Percentiles rank a stretch among this genome's conserved stretches.
Conservation (phyloP, 2,888 invertebrate species). For the Phania funesta region DNA sequence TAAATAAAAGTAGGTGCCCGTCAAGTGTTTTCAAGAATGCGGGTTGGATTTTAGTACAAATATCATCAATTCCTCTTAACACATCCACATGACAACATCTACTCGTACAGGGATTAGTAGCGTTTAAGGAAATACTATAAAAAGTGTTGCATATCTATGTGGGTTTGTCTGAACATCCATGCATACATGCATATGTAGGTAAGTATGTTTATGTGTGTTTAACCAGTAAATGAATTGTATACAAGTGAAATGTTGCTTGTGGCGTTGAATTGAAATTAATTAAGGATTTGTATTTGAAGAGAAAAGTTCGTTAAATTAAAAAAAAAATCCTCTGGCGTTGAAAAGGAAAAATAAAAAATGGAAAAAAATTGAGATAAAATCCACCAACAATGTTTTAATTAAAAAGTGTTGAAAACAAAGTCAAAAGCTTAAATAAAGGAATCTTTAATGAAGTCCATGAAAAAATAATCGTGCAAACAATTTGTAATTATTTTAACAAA, state of each 20-base stretch:
- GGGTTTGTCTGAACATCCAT: neutral
- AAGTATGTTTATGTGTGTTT: neutral
- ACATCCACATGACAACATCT: neutral
- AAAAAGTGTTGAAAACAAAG: constrained; percentile 25
- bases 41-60: neutral
- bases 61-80: neutral
- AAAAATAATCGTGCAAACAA: no score
- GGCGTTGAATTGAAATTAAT: constrained; percentile 65
- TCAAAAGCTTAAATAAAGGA: constrained; percentile 4
- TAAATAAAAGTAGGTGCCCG: neutral
- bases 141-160: constrained; percentile 14
- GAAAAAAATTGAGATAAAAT: neutral
- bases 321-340: constrained; percentile 10
- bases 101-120: constrained; percentile 21
- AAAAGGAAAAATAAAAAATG: neutral
- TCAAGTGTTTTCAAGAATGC: neutral
- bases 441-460: neutral
- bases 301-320: constrained; percentile 57
- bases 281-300: constrained; percentile 62
- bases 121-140: constrained; percentile 1
- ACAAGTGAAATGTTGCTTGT: constrained; percentile 59
- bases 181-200: neutral
- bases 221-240: constrained; percentile 48
- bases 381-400: constrained; percentile 29
- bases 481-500: no score